Evolutionary conservation across 2,113 vertebrate genomes (phyloP).

Genomic region (Pseudolaguvia tuberculata): DNA sequence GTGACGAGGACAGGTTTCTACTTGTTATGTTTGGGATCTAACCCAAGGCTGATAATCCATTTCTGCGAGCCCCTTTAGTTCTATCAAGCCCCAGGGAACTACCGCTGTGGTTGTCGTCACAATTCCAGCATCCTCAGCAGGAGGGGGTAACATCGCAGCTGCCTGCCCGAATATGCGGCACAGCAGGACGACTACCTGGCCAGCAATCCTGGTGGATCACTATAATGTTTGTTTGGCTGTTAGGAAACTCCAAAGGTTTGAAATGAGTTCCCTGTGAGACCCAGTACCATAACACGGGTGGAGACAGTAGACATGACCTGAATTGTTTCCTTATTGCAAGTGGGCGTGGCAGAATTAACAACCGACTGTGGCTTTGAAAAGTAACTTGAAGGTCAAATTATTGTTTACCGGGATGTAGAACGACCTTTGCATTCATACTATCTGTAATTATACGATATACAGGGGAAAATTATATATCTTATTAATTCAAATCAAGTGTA

Average conservation of each 20-base stretch:
- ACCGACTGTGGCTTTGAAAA: not conserved
- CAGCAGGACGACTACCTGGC: not conserved
- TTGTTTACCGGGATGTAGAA: no score
- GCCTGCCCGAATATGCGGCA: not conserved
- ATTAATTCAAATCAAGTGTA: no score
- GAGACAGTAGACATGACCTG: not conserved
- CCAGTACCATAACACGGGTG: not conserved
- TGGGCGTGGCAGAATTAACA: not conserved
- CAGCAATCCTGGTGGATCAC: not conserved
- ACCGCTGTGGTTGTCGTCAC: not conserved
- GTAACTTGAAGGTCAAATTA: not conserved
- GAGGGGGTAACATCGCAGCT: not conserved
- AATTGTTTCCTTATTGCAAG: not conserved
- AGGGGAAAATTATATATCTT: no score
- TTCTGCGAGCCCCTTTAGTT: slow-evolving; percentile 1
- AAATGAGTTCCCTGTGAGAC: not conserved
- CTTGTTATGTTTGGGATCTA: slow-evolving; percentile 8
- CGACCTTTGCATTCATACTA: no score
- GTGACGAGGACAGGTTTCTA: not conserved
- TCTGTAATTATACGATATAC: no score
- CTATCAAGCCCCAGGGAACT: slow-evolving; percentile 15
- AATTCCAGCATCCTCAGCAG: slow-evolving; percentile 10
- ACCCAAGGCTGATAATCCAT: slow-evolving; percentile 1
- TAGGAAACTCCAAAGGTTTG: not conserved
- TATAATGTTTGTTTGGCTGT: not conserved